Base-by-base conservation (phyloP, 2,113 vertebrate species). In the Petroica traversi region DNA sequence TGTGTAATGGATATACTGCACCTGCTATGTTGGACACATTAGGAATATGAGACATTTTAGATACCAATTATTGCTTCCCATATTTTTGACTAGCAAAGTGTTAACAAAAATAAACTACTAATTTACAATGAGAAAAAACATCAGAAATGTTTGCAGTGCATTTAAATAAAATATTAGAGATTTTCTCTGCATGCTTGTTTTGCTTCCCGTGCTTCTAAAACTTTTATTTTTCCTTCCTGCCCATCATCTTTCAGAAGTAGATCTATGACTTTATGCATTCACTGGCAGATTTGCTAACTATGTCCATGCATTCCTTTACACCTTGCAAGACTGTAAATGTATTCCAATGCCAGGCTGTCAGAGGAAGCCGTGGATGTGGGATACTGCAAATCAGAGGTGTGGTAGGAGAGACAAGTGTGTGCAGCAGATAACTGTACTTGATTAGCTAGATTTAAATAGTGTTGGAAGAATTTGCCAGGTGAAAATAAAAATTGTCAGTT, bases 401-500 rank as follows among this genome's bases (percentile, higher is more conserved):
- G 89, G 94, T 93, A 85, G 48, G 77, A 91, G 66, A 96, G 90
- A 97, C 20, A 94, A 98, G 89, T 98, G 95, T 96, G 92, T 93
- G 64, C 84, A 97, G 62, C 88, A 98, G 97, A 98, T 98, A 98
- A 98, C 96, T 97, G 88, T 98, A 98, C 97, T 97, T 98, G 97
- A 98, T 98, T 98, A 98, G 92, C 92, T 97, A 97, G 96, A 98
- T 98, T 98, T 98, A 98, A 98, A 98, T 98, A 97, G 97, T 97
- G 98, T 97, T 59, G 93, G 97, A 96, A 3, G 96, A 98, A 97
- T 97, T 98, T 98, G 91, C 97, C 94, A 98, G 97, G 98, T 98
- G 98, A 98, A 98, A 98, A 98, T 98, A 98, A 98, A 98, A 98
- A 97, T 98, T 97, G 97, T 98, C 97, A 74, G 97, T 98, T 98